Base-by-base conservation (phyloP, 2,797 vertebrate species). In the Rhinella marina region DNA sequence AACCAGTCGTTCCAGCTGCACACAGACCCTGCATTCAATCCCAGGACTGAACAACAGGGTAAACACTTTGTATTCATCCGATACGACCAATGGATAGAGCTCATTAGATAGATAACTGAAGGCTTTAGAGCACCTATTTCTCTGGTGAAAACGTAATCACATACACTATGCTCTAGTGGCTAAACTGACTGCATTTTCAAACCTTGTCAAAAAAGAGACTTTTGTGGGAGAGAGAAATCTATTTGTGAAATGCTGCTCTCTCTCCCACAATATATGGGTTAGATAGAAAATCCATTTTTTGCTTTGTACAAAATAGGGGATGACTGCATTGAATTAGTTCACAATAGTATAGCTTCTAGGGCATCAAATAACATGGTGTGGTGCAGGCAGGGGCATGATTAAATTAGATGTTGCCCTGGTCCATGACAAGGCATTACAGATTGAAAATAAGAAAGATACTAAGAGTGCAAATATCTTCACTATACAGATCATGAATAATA, bases 51-150 rank as follows among this genome's bases (percentile, higher is more conserved):
- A 21, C 73, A 25, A n/a, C n/a, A 7, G 73, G 23, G 52, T 76
- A 76, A 73, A 52, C 48, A 76, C 52, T 76, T n/a, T 76, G 29
- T 76, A 76, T n/a, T 52, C 19, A 50, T n/a, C 73, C n/a, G 54
- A n/a, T 77, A 52, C 25, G 75, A 13, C 23, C 75, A 23, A 25
- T 16, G 54, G 48, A 54, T 50, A 16, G 75, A 54, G 75, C 50
- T 48, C 50, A 54, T 77, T 54, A 77, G 75, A 54, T 25, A 41
- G 75, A 77, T 21, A 73, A 73, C 70, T 19, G 70, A 50, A 25
- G 75, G 75, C 32, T 77, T 52, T 77, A 77, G n/a, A 77, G 27
- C 75, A 77, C 75, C 75, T 77, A 77, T 52, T 16, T 7, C 73
- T 77, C 50, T 25, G 23, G 23, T 54, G 23, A 52, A 25, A 16